A percentile compares a stretch with the other conserved stretches of the same genome.
Evolutionary conservation across 2,797 vertebrate genomes (phyloP).

Genomic region (Prionace glauca): DNA sequence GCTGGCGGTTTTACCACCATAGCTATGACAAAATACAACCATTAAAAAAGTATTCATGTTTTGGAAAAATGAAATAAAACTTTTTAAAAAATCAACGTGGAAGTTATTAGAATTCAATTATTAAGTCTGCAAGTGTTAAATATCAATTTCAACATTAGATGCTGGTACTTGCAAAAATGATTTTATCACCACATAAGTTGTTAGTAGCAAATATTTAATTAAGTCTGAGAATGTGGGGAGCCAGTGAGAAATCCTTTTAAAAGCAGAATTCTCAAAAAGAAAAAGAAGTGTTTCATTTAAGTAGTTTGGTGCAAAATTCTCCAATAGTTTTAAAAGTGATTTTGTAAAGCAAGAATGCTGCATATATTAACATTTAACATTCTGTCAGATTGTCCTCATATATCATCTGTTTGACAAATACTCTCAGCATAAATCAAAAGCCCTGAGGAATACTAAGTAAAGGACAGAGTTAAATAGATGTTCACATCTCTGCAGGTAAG

Average conservation of each 20-base stretch:
- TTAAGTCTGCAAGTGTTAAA: not conserved
- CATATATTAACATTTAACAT: conserved; percentile 30
- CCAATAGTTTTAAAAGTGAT: not conserved
- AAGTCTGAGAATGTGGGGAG: not conserved
- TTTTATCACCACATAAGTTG: not conserved
- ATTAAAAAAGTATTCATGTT: not conserved
- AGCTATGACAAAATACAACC: not conserved
- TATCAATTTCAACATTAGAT: not conserved
- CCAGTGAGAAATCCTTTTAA: not conserved
- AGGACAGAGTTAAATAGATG: not conserved
- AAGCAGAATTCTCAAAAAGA: conserved; percentile 5
- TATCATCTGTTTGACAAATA: conserved; percentile 17
- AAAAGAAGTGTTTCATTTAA: not conserved
- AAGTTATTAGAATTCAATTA: not conserved
- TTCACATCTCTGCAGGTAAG: not conserved
- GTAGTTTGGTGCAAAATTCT: not conserved
- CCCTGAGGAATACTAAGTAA: not conserved
- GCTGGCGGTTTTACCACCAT: not conserved
- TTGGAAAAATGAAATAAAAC: not conserved
- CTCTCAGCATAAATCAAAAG: not conserved
- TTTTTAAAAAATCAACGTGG: not conserved
- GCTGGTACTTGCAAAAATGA: not conserved
- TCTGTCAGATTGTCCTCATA: not conserved
- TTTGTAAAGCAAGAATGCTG: conserved; percentile 12
- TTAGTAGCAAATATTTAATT: conserved; percentile 8